Evolutionary conservation across 2,113 vertebrate genomes (phyloP).

Genomic region (Cyprinodon brontotheroides): DNA sequence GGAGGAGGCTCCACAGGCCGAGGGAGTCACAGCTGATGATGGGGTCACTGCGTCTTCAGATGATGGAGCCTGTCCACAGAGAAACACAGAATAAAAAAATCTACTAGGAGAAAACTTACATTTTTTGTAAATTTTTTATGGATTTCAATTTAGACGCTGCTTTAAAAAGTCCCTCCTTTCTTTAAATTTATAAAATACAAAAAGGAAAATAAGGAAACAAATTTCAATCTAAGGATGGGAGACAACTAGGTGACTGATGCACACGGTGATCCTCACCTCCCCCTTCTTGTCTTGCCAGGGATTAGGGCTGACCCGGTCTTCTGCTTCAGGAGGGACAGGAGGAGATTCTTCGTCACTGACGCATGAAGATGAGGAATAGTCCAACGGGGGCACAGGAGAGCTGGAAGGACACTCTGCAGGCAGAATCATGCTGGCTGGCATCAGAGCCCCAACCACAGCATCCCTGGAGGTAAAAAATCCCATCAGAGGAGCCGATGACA

Average conservation of each 20-base stretch:
- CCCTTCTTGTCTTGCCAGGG: conserved; percentile 94
- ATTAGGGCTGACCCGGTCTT: conserved; percentile 90
- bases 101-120: background rate
- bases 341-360: conserved; percentile 86
- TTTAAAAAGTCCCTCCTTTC: background rate
- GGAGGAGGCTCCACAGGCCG: conserved; percentile 88
- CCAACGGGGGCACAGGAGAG: conserved; percentile 86
- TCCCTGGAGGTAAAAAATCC: conserved; percentile 79
- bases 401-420: conserved; percentile 91
- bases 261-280: conserved; percentile 80
- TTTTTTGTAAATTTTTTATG: no score
- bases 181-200: background rate
- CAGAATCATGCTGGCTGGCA: conserved; percentile 96
- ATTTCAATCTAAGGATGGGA: no score
- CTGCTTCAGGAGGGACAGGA: conserved; percentile 78
- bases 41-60: conserved; percentile 93
- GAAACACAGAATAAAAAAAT: background rate
- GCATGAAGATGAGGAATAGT: conserved; percentile 83
- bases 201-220: background rate
- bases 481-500: background rate
- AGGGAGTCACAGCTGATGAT: conserved; percentile 91
- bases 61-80: conserved; percentile 81
- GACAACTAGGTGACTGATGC: background rate
- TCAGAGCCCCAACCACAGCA: conserved; percentile 91
- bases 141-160: no score